Evolutionary conservation across 2,888 invertebrate genomes (phyloP), one percentile per base, ranked within the genome.

Genomic region (Hypselothyrea guttata): DNA sequence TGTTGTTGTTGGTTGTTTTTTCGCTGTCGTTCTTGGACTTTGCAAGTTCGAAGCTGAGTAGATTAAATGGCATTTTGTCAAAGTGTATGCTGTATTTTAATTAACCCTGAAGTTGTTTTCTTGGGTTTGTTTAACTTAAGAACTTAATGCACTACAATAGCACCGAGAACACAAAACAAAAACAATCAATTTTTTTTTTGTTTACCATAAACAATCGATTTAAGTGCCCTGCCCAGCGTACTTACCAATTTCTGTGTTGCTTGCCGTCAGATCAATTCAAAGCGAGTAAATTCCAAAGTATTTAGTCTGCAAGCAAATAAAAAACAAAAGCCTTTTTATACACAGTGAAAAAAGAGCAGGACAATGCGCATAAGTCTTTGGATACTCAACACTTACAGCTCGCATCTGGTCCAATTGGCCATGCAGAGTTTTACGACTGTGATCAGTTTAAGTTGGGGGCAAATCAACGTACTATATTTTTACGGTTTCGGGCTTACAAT

Each of bases 41-140:
- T 28, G 31, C 48, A 44, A 71, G 71, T 56, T 71, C 55, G 71
- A 49, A 54, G 71, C 61, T 48, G 68, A 78, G 83, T 82, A 78
- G 83, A 82, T 78, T 78, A 82, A 78, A 82, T 75, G 79, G 75
- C 75, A 82, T 82, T 82, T 82, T 71, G 76, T 75, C 65, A 75
- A 78, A 78, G 69, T 75, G 75, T 73, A 61, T 68, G 59, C 47
- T 34, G 65, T 74, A 71, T 73, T 78, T 82, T 75, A 82, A 78
- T 78, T 79, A 78, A 76, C 71, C 62, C 56, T 22, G n/a, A 8
- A 27, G 15, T 27, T 16, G 16, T 4, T 28, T 11, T 7, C 7
- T 9, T n/a, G n/a, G 35, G 27, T 13, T 11, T 11, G 18, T 48
- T 27, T 44, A 44, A 41, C 15, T 35, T 47, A 51, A 47, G 45